A percentile compares a stretch with the other conserved stretches of the same genome.
These are phyloP conservation scores for Agapornis canus DNA, from an alignment of 2,797 vertebrate genomes.

Conservation along the genomic window DNA sequence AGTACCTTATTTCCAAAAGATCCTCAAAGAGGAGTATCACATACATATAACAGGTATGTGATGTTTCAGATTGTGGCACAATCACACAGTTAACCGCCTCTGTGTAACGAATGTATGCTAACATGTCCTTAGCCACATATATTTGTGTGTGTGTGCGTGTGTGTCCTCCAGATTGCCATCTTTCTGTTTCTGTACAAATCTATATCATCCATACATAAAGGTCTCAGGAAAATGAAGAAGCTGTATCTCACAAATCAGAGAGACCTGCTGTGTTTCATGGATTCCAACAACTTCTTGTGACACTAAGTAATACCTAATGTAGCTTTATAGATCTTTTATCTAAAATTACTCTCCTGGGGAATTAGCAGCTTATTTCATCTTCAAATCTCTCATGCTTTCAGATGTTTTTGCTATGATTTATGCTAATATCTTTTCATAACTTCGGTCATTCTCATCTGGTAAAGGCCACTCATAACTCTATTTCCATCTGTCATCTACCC, in stretches of 20 bases:
- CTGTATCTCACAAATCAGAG: not conserved
- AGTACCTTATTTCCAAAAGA: constrained; percentile 90
- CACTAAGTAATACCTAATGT: constrained; percentile 18
- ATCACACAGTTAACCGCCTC: not conserved
- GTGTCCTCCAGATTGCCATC: not conserved
- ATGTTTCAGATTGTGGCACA: not conserved
- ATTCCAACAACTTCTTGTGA: not conserved
- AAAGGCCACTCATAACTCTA: constrained; percentile 28
- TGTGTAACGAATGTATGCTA: not conserved
- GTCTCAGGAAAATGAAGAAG: not conserved
- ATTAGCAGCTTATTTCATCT: constrained; percentile 56
- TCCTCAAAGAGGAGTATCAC: constrained; percentile 96
- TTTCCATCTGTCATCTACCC: constrained; percentile 21
- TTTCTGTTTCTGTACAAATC: not conserved
- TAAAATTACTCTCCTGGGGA: constrained; percentile 23
- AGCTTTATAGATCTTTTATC: constrained; percentile 42
- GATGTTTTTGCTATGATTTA: constrained; percentile 33
- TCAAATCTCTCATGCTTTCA: constrained; percentile 20
- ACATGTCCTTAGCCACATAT: not conserved
- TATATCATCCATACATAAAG: not conserved
- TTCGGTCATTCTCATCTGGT: constrained; percentile 41
- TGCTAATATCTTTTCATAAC: constrained; percentile 51
- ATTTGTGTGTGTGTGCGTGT: not conserved
- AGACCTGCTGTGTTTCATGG: not conserved
- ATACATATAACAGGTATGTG: constrained; percentile 95